These are phyloP conservation scores for Megaceryle maxima DNA, from an alignment of 2,113 vertebrate genomes.

Conservation along the genomic window DNA sequence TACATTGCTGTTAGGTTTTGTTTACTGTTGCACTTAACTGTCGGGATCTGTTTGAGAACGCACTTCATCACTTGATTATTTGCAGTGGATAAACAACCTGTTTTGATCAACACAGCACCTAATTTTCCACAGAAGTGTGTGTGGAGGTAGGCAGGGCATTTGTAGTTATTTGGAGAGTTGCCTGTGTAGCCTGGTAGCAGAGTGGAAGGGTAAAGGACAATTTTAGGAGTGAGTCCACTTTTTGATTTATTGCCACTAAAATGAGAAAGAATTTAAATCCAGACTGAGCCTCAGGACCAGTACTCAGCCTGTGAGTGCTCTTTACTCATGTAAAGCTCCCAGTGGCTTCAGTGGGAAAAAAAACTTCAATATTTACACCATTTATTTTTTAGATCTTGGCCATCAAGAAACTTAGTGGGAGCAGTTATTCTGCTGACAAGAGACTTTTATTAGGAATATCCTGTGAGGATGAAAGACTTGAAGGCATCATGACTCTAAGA, in stretches of 20 bases:
- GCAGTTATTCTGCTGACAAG: not conserved
- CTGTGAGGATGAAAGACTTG: not conserved
- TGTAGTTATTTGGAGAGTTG: not conserved
- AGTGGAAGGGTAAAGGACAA: not conserved
- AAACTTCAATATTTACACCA: not conserved
- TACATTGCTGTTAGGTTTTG: not conserved
- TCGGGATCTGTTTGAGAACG: not conserved
- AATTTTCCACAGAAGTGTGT: rapidly evolving
- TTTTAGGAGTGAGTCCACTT: not conserved
- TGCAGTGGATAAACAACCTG: not conserved
- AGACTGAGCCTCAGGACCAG: not conserved
- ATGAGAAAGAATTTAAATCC: not conserved
- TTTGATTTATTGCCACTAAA: not conserved
- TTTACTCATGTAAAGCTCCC: not conserved
- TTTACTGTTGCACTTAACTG: not conserved
- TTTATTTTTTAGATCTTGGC: not conserved
- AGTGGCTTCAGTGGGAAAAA: not conserved
- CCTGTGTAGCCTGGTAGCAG: not conserved
- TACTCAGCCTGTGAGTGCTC: not conserved
- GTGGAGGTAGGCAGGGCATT: not conserved
- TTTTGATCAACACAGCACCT: not conserved
- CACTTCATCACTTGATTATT: not conserved
- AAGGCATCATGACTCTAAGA: rapidly evolving
- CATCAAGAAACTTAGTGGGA: not conserved
- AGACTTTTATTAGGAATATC: not conserved